phyloP scores from a whole-genome alignment of 2,888 invertebrate species.

The Diplolepis rosae region DNA sequence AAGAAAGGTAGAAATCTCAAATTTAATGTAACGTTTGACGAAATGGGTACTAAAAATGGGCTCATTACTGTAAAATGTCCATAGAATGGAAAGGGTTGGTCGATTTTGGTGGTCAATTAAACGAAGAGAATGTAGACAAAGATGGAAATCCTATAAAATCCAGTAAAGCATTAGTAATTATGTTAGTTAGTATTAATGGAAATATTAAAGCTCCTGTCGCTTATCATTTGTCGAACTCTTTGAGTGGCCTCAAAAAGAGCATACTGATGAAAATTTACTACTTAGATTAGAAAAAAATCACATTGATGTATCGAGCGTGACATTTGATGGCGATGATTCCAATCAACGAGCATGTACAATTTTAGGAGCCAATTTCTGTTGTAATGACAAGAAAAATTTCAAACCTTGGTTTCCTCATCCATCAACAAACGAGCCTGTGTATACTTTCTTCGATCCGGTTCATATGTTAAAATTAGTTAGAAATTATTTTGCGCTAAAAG shows the following conservation, averaged over 20 bases:
- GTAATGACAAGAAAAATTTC: not conserved
- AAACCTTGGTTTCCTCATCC: constrained; percentile 33
- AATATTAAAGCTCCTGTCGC: constrained; percentile 38
- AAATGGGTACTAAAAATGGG: constrained; percentile 34
- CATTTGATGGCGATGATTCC: constrained; percentile 38
- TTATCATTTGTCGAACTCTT: constrained; percentile 35
- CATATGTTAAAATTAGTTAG: constrained; percentile 35
- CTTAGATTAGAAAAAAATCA: constrained; percentile 20
- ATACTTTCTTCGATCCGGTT: constrained; percentile 34
- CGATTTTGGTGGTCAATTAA: constrained; percentile 36
- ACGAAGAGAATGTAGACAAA: not conserved
- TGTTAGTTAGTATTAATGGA: constrained; percentile 41
- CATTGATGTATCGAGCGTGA: constrained; percentile 37
- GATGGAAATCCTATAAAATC: constrained; percentile 23
- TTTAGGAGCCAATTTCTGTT: constrained; percentile 34
- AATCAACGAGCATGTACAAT: constrained; percentile 22
- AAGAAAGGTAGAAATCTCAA: constrained; percentile 16
- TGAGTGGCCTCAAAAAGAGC: constrained; percentile 32
- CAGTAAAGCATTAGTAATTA: constrained; percentile 40
- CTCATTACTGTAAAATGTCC: constrained; percentile 7
- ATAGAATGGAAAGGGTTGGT: constrained; percentile 33
- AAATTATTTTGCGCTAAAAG: constrained; percentile 39
- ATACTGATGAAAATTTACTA: constrained; percentile 36
- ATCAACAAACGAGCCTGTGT: constrained; percentile 24
- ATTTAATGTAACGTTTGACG: constrained; percentile 39